Percentiles rank a stretch among this genome's conserved stretches.
These are phyloP conservation scores for Pristionchus mayeri DNA, from an alignment of 2,888 invertebrate species.

Conservation along the genomic window DNA sequence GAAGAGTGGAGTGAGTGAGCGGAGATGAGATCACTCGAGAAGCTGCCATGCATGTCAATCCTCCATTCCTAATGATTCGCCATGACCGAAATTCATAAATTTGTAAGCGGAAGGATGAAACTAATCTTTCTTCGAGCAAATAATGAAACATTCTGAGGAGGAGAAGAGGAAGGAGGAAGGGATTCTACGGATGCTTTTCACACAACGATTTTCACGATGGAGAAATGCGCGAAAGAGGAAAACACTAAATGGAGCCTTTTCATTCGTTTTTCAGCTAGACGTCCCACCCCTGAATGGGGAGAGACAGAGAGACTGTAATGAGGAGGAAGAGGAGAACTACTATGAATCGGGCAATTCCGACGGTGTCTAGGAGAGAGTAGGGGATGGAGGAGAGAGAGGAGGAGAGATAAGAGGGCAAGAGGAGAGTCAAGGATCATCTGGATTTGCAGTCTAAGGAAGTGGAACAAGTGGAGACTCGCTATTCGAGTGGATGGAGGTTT, in stretches of 20 bases:
- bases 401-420: neutral
- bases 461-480: constrained; percentile 5
- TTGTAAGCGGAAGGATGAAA: constrained; percentile 1
- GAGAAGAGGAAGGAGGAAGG: too few species aligned
- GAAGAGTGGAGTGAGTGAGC: neutral
- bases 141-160: constrained; percentile 36
- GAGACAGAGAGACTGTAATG: neutral
- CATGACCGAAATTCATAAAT: constrained; percentile 6
- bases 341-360: neutral
- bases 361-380: neutral
- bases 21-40: neutral
- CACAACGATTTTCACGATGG: neutral
- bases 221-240: neutral
- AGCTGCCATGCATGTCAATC: constrained; percentile 2
- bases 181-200: neutral
- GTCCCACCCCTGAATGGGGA: too few species aligned
- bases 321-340: neutral
- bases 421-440: neutral
- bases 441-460: neutral
- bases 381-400: neutral
- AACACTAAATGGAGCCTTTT: neutral
- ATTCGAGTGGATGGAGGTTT: neutral
- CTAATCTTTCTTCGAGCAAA: neutral
- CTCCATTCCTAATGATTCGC: neutral
- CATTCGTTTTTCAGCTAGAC: neutral